Conservation (phyloP, 2,888 invertebrate genomes). For the Prionchulus punctatus region DNA sequence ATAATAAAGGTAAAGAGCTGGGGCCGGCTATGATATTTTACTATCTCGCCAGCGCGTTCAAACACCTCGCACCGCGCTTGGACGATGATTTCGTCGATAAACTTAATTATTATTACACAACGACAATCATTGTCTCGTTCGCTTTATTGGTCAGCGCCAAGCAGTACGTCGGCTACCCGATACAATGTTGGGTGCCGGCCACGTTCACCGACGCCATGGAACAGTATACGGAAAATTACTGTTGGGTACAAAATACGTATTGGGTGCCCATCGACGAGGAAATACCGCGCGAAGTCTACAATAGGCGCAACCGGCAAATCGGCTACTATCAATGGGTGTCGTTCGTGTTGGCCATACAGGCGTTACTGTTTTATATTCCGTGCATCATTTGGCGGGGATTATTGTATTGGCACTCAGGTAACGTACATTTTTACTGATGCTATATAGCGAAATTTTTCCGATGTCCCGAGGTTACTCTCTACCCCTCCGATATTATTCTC, state of each 20-base stretch:
- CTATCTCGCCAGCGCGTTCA: constrained; percentile 11
- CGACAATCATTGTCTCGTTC: constrained; percentile 8
- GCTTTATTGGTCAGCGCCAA: constrained; percentile 7
- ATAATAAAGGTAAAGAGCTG: constrained; percentile 22
- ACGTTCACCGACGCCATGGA: constrained; percentile 17
- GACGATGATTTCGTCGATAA: constrained; percentile 13
- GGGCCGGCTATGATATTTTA: constrained; percentile 33
- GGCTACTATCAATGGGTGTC: constrained; percentile 30
- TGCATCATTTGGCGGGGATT: constrained; percentile 31
- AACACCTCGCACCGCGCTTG: constrained; percentile 7
- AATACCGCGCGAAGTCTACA: constrained; percentile 24
- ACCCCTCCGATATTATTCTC: no score
- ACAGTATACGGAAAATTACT: constrained; percentile 31
- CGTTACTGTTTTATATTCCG: constrained; percentile 30
- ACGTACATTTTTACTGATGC: neutral
- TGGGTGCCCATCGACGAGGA: constrained; percentile 26
- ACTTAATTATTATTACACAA: constrained; percentile 11
- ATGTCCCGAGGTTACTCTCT: no score
- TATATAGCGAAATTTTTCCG: no score
- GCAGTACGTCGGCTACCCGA: constrained; percentile 12
- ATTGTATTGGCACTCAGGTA: constrained; percentile 31
- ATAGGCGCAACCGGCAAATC: constrained; percentile 30
- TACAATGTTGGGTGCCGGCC: constrained; percentile 12
- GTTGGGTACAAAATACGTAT: constrained; percentile 28
- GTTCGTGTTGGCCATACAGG: constrained; percentile 30